phyloP scores from a whole-genome alignment of 2,113 vertebrate species.

The Grantiella picta region DNA sequence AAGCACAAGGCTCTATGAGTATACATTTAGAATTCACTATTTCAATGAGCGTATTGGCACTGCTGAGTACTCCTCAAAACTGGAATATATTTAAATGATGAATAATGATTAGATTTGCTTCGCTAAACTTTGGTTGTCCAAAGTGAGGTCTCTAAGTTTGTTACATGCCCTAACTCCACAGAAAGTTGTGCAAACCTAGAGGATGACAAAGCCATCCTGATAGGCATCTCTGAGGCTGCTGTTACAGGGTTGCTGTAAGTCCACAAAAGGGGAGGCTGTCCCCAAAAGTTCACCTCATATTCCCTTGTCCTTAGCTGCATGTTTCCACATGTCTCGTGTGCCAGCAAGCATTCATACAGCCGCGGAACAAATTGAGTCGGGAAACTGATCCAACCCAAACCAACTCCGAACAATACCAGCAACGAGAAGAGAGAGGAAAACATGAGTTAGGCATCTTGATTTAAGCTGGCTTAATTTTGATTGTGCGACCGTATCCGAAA shows the following conservation, averaged over 20 bases:
- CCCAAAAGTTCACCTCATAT: background rate
- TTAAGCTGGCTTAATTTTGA: background rate
- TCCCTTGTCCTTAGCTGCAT: background rate
- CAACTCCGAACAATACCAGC: conserved; percentile 30
- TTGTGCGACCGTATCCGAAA: background rate
- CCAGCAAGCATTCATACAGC: background rate
- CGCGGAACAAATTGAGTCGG: background rate
- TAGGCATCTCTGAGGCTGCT: background rate
- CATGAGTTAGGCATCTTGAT: background rate
- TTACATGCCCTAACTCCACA: background rate
- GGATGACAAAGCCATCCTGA: background rate
- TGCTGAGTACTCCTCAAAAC: background rate
- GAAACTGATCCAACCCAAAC: background rate
- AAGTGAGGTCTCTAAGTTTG: background rate
- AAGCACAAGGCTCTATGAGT: background rate
- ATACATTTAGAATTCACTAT: background rate
- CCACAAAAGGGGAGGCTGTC: background rate
- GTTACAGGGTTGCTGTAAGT: background rate
- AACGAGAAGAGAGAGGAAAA: background rate
- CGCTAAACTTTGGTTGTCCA: background rate
- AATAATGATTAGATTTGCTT: background rate
- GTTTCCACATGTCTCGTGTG: background rate
- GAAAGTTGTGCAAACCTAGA: background rate
- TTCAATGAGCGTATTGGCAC: background rate
- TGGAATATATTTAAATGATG: background rate